Evolutionary conservation across 2,113 vertebrate species (phyloP).

Genomic region (Perca fluviatilis): DNA sequence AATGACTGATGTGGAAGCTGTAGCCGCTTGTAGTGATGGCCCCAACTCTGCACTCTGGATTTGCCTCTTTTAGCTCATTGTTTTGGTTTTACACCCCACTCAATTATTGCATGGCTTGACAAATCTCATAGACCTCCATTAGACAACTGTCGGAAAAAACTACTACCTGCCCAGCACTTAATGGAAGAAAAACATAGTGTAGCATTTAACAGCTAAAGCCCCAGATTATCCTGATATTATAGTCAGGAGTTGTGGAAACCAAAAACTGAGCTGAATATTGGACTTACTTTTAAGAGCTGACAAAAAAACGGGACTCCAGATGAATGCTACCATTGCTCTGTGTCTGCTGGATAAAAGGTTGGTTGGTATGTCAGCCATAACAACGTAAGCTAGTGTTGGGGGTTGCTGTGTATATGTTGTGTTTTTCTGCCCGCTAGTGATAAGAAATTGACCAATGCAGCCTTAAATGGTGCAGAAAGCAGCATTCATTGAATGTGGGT

Average conservation of each 20-base stretch:
- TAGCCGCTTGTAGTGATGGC: neutral
- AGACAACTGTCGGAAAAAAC: neutral
- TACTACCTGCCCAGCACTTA: neutral
- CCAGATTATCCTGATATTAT: neutral
- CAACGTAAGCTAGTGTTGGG: neutral
- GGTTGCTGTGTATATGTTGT: neutral
- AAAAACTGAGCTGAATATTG: slow-evolving; percentile 7
- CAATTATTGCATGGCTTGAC: neutral
- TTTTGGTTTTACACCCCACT: neutral
- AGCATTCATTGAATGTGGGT: neutral
- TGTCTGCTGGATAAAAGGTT: neutral
- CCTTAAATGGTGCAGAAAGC: neutral
- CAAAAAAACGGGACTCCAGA: neutral
- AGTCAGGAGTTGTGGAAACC: neutral
- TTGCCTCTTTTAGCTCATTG: neutral
- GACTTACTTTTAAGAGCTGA: neutral
- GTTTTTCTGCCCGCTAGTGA: neutral
- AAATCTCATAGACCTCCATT: neutral
- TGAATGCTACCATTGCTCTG: neutral
- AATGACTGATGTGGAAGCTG: neutral
- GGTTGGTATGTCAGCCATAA: neutral
- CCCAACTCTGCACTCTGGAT: neutral
- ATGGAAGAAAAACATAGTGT: neutral
- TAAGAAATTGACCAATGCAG: neutral
- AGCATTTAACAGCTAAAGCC: neutral